A percentile compares a stretch with the other conserved stretches of the same genome.
Conservation (phyloP, 1,140 invertebrate species). For the Zaprionus ghesquierei region DNA sequence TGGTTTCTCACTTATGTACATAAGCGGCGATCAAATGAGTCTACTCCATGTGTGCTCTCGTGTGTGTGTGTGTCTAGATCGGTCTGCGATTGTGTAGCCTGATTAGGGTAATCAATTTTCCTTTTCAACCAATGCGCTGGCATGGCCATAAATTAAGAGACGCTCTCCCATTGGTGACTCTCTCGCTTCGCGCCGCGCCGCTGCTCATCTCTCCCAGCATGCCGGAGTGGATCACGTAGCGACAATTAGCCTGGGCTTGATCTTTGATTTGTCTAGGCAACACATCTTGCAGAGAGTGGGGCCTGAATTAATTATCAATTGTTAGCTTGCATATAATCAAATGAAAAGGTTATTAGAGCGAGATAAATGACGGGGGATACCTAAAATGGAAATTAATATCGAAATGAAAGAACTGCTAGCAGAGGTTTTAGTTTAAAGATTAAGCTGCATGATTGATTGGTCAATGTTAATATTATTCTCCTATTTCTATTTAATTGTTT, state of each 20-base stretch:
- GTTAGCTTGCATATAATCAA: conserved; percentile 19
- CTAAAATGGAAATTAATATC: not conserved
- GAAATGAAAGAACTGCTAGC: not conserved
- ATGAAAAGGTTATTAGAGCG: conserved; percentile 11
- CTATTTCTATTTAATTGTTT: not conserved
- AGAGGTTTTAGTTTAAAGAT: not conserved
- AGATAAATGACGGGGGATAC: conserved; percentile 13
- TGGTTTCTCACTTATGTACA: conserved; percentile 72
- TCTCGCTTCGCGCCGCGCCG: not conserved
- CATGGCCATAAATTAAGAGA: conserved; percentile 61
- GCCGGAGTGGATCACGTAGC: conserved; percentile 38
- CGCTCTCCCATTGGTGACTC: conserved; percentile 56
- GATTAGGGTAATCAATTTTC: conserved; percentile 76
- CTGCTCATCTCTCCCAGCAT: not conserved
- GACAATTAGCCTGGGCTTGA: conserved; percentile 47
- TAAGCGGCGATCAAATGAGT: conserved; percentile 2
- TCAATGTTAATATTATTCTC: too few relatives aligned
- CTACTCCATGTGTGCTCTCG: not conserved
- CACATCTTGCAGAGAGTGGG: not conserved
- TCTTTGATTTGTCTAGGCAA: conserved; percentile 13
- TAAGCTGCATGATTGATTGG: not conserved
- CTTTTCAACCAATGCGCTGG: conserved; percentile 67
- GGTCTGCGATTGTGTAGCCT: conserved; percentile 46
- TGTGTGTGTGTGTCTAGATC: conserved; percentile 37
- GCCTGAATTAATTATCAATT: conserved; percentile 29